These are phyloP conservation scores for Todiramphus saurophagus DNA, from an alignment of 2,113 vertebrate genomes.

Conservation along the genomic window DNA sequence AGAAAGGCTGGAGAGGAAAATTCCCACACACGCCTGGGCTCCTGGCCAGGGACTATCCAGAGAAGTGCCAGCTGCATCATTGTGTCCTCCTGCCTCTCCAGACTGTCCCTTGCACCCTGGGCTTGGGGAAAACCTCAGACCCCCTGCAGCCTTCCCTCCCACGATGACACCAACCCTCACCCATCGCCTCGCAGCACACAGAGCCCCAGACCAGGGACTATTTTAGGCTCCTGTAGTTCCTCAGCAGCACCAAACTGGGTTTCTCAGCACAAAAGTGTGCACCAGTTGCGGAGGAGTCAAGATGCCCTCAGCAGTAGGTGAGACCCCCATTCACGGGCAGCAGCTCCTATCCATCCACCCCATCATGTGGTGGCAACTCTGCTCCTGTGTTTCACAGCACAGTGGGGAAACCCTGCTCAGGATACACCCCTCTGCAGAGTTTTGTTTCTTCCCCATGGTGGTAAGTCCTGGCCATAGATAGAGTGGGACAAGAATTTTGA, in stretches of 20 bases:
- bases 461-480: background rate
- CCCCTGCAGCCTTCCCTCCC: background rate
- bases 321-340: rapidly evolving
- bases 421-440: background rate
- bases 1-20: background rate
- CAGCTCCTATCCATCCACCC: background rate
- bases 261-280: background rate
- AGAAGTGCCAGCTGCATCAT: background rate
- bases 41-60: background rate
- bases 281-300: rapidly evolving
- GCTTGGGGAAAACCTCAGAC: background rate
- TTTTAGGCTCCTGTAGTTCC: background rate
- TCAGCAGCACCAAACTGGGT: background rate
- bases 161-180: background rate
- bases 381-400: rapidly evolving
- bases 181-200: rapidly evolving
- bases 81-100: background rate
- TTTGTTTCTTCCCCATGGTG: background rate
- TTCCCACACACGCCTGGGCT: background rate
- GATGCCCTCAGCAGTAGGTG: background rate
- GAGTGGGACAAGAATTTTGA: background rate
- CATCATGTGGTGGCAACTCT: rapidly evolving
- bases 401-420: background rate
- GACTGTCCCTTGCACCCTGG: background rate
- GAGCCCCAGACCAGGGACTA: background rate